phyloP scores from a whole-genome alignment of 2,113 vertebrate species.

The Macaca mulatta region DNA sequence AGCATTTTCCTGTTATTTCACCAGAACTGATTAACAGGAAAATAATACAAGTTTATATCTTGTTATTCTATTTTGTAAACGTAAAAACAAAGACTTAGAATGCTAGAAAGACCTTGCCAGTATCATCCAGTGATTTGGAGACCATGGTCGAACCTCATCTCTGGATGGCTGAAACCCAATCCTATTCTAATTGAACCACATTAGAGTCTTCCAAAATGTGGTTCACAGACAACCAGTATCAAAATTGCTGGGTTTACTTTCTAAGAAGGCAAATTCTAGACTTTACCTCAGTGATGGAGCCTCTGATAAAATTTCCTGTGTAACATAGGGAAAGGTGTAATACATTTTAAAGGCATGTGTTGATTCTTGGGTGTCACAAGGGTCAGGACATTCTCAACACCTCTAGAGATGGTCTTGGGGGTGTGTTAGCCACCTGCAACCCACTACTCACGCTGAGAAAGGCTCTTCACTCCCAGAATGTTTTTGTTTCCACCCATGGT shows the following conservation, averaged over 20 bases:
- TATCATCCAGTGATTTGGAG: not conserved
- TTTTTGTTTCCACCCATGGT: not conserved
- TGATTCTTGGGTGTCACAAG: not conserved
- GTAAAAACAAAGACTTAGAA: not conserved
- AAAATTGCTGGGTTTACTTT: not conserved
- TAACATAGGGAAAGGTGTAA: not conserved
- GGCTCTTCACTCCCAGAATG: not conserved
- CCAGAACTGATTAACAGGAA: not conserved
- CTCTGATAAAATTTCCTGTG: not conserved
- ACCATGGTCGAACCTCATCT: not conserved
- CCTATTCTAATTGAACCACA: not conserved
- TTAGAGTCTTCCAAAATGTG: not conserved
- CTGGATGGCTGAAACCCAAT: not conserved
- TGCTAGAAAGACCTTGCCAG: not conserved
- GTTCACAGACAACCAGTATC: not conserved
- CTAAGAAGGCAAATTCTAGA: not conserved
- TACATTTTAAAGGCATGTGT: not conserved
- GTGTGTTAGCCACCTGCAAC: not conserved
- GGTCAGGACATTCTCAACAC: not conserved
- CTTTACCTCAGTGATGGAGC: not conserved
- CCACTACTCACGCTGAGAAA: not conserved
- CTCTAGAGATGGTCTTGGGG: not conserved
- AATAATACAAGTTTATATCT: not conserved
- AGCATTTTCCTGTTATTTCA: conserved; percentile 36
- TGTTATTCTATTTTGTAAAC: not conserved